A percentile compares a stretch with the other conserved stretches of the same genome.
Conservation (phyloP, 2,113 vertebrate species). For the Amblyornis subalaris region DNA sequence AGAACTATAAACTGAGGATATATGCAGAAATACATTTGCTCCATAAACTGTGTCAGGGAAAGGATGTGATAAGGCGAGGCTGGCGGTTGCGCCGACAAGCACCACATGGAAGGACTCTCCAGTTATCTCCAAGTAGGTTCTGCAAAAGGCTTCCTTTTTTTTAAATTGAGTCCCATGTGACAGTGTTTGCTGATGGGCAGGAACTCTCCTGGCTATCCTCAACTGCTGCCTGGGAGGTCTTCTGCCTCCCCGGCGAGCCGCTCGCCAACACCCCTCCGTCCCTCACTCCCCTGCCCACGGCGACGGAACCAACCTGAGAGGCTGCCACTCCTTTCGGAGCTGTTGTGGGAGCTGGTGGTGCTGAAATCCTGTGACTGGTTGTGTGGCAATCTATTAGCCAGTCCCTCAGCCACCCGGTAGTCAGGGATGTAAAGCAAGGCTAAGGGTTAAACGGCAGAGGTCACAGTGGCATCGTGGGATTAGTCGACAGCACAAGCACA, state of each 20-base stretch:
- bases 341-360: conserved; percentile 99
- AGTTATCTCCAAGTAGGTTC: neutral
- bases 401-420: conserved; percentile 99
- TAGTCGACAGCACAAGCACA: conserved; percentile 93
- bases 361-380: conserved; percentile 99
- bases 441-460: conserved; percentile 98
- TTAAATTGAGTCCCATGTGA: neutral
- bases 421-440: conserved; percentile 99
- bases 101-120: neutral
- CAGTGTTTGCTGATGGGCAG: neutral
- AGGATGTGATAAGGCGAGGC: neutral
- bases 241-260: neutral
- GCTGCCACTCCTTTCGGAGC: conserved; percentile 99
- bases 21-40: neutral
- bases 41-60: neutral
- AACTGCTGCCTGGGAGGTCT: neutral
- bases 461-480: conserved; percentile 92
- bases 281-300: conserved; percentile 61
- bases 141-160: neutral
- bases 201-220: neutral
- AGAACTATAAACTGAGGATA: neutral
- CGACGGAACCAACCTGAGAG: conserved; percentile 96
- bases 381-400: conserved; percentile 99
- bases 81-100: neutral
- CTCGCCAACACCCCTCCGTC: conserved; percentile 66